Conservation (phyloP, 2,888 invertebrate genomes). For the Euzophera pinguis region DNA sequence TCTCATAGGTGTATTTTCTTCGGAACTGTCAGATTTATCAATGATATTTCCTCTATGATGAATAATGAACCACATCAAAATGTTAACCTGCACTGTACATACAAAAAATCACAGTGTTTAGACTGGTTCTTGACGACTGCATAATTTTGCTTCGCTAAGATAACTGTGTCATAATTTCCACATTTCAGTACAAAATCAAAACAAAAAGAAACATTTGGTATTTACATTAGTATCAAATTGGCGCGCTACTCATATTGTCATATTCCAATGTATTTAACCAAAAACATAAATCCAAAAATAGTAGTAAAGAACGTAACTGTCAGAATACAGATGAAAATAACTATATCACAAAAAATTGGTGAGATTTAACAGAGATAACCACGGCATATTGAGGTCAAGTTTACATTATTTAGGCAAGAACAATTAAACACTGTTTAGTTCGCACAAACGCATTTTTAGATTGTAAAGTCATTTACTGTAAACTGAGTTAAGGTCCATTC, state of each 20-base stretch:
- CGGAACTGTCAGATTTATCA: too few relatives aligned
- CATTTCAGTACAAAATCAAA: neutral
- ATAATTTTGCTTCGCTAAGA: too few relatives aligned
- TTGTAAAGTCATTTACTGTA: too few relatives aligned
- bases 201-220: neutral
- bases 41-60: too few relatives aligned
- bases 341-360: conserved; percentile 52
- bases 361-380: conserved; percentile 38
- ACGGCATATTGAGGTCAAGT: conserved; percentile 15
- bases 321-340: conserved; percentile 23
- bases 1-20: too few relatives aligned
- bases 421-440: neutral
- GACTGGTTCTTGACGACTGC: too few relatives aligned
- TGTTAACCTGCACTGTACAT: too few relatives aligned
- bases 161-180: neutral
- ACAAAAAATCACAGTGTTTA: too few relatives aligned
- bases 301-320: conserved; percentile 8
- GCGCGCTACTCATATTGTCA: conserved; percentile 14
- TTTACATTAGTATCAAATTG: conserved; percentile 4
- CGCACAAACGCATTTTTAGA: too few relatives aligned
- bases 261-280: conserved; percentile 3
- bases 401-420: conserved; percentile 16
- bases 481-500: too few relatives aligned
- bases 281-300: conserved; percentile 13
- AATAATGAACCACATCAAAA: too few relatives aligned